Evolutionary conservation across 2,888 invertebrate genomes (phyloP), one percentile per base, ranked within the genome.

Genomic region (Lymantria monacha): DNA sequence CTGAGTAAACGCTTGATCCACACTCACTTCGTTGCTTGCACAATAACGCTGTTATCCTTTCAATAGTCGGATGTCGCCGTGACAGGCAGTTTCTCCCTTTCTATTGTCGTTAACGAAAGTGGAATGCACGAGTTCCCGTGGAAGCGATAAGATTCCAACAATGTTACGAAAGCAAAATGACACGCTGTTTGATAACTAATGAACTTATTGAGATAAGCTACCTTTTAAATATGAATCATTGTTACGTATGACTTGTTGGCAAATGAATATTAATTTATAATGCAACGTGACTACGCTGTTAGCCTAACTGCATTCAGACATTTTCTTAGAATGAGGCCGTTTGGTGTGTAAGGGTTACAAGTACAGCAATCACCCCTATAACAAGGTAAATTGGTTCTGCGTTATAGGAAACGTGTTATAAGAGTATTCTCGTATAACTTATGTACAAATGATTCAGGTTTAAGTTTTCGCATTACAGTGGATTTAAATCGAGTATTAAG

Each of bases 71-170:
- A 53, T 53, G 56, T 62, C 58, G 53, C 62, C 9, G 58, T 52
- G 55, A 48, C 46, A 46, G 42, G 50, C 54, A 48, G 55, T 59
- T 55, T 54, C 57, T 46, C 40, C 45, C 47, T 57, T 55, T 55
- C 53, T 36, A 55, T 57, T 51, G 50, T 49, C 37, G 38, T 44
- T 45, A 63, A 57, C 14, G 56, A 69, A 66, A 63, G 55, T 59
- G 46, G 53, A 55, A 47, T 68, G 54, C 53, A 53, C 48, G 46
- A 55, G 53, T 36, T 15, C 40, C 63, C 10, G 53, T 61, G 53
- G 43, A 57, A 54, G 57, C 44, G 59, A 62, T 63, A 66, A 62
- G 43, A 62, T 58, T 53, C 49, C 37, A 22, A 46, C 46, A 48
- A 38, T 50, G 46, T 51, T 46, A 48, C 43, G 46, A 48, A 52